phyloP scores from a whole-genome alignment of 2,113 vertebrate genomes.

The Dunckerocampus dactyliophorus region DNA sequence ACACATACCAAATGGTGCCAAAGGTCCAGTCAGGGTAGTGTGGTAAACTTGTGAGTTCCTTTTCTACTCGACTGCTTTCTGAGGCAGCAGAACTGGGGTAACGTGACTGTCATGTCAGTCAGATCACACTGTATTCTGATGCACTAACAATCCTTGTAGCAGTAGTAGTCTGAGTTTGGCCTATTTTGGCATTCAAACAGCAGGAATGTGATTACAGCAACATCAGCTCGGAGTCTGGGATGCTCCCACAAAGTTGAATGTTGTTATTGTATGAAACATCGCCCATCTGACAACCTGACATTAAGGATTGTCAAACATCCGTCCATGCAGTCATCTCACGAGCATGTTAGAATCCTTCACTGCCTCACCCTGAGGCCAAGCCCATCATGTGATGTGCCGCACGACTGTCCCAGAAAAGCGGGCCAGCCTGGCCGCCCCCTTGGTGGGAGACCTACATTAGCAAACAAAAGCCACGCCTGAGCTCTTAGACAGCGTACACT shows the following conservation, averaged over 20 bases:
- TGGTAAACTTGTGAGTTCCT: not conserved
- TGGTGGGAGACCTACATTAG: conserved; percentile 61
- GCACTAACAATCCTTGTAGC: conserved; percentile 12
- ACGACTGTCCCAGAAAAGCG: conserved; percentile 49
- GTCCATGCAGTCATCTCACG: conserved; percentile 29
- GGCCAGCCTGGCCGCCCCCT: conserved; percentile 48
- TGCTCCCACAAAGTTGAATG: not conserved
- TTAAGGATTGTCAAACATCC: conserved; percentile 36
- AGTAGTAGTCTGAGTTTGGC: conserved; percentile 11
- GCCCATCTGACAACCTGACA: conserved; percentile 16
- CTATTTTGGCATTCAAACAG: conserved; percentile 18
- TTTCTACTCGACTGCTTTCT: conserved; percentile 15
- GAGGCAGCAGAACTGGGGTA: conserved; percentile 11
- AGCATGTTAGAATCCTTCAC: conserved; percentile 43
- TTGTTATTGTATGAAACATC: not conserved
- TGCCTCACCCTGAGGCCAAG: conserved; percentile 53
- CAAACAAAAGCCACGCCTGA: conserved; percentile 54
- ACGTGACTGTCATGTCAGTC: conserved; percentile 10
- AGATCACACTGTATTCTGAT: conserved; percentile 2
- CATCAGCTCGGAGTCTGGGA: not conserved
- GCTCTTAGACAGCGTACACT: conserved; percentile 13
- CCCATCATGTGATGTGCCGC: conserved; percentile 59
- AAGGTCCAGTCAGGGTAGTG: not conserved
- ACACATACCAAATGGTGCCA: not conserved
- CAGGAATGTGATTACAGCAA: conserved; percentile 5